Percentiles rank a stretch among this genome's conserved stretches.
phyloP scores from a whole-genome alignment of 37 sponge, comb jelly and placozoan species.

The Spongilla lacustris region DNA sequence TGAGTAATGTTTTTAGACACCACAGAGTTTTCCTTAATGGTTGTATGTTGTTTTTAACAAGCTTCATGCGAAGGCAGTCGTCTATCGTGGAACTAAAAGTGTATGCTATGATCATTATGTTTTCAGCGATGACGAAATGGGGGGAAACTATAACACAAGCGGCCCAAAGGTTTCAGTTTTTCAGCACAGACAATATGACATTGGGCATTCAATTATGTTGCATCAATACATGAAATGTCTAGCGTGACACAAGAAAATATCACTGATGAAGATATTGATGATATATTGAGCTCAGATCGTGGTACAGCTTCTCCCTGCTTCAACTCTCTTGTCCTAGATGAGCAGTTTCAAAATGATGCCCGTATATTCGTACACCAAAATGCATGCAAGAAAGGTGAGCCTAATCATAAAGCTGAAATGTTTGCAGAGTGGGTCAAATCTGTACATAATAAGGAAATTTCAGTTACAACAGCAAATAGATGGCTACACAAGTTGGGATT shows the following conservation, averaged over 20 bases:
- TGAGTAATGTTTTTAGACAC: not conserved
- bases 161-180: not conserved
- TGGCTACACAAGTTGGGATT: too few species aligned
- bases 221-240: not conserved
- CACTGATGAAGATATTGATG: constrained; percentile 5
- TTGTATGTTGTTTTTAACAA: not conserved
- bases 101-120: not conserved
- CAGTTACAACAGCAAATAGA: not conserved
- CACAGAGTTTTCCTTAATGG: not conserved
- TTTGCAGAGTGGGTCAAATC: constrained; percentile 9
- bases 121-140: constrained; percentile 10
- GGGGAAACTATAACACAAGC: not conserved
- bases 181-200: not conserved
- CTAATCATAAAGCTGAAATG: constrained; percentile 5
- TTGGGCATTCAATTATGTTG: constrained; percentile 2
- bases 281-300: constrained; percentile 8
- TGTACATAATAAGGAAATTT: not conserved
- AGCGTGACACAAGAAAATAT: not conserved
- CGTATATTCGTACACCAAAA: constrained; percentile 3
- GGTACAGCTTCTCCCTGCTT: not conserved
- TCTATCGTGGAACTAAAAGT: not conserved
- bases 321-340: not conserved
- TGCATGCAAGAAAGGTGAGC: constrained; percentile 13
- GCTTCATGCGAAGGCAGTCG: not conserved
- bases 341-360: constrained; percentile 4